Conservation (phyloP, 1,140 invertebrate species). For the Periplaneta americana region DNA sequence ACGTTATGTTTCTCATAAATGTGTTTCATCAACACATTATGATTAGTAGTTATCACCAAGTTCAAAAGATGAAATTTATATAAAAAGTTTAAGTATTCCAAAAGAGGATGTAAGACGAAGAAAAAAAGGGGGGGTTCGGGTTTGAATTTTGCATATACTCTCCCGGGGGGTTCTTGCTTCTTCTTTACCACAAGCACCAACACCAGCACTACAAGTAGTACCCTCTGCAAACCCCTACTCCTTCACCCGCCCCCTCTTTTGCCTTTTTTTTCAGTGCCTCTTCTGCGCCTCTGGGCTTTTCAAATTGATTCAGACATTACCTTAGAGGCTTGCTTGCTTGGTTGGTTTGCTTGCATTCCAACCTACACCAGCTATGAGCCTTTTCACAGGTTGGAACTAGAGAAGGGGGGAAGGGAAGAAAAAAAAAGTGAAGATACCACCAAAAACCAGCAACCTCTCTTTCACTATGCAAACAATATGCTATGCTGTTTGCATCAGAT, state of each 20-base stretch:
- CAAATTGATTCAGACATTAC: constrained; percentile 12
- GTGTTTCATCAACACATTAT: no score
- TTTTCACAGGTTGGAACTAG: not conserved
- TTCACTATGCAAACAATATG: constrained; percentile 9
- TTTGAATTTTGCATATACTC: not conserved
- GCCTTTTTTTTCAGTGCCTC: not conserved
- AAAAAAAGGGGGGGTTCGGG: not conserved
- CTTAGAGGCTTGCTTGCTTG: not conserved
- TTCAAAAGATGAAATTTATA: no score
- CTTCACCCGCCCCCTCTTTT: not conserved
- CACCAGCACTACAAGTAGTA: not conserved
- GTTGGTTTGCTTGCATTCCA: not conserved
- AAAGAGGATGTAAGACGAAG: not conserved
- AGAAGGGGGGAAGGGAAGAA: not conserved
- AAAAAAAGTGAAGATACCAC: not conserved
- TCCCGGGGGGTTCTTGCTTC: not conserved
- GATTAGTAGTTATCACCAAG: no score
- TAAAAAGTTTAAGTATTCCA: not conserved
- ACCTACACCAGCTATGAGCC: not conserved
- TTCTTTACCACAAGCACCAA: not conserved
- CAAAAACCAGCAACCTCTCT: not conserved
- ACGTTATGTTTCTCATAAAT: no score
- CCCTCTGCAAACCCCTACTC: not conserved
- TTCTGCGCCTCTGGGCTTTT: not conserved
- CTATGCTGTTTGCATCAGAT: constrained; percentile 11